Base-by-base conservation (phyloP, 2,888 invertebrate species). In the Drosophila siamana region DNA sequence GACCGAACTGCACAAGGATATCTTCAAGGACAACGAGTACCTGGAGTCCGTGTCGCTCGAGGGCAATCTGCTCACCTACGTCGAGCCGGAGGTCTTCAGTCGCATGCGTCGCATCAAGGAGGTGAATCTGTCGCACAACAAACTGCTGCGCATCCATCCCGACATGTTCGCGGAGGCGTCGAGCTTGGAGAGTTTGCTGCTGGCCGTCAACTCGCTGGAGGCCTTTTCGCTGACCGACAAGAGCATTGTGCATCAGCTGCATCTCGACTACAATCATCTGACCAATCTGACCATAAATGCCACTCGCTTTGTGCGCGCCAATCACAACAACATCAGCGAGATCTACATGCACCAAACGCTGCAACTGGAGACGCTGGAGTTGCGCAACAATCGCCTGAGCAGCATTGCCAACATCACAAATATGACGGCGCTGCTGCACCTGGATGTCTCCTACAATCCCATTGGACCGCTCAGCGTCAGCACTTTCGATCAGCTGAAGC, bases 371-470 rank as follows among this genome's bases (percentile, higher is more conserved):
- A 86, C 85, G 0, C 74, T 92, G 0, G 78, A 88, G 6, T 59
- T 92, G 43, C 81, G 90, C 1, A 73, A 61, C 46, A 92, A 92
- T 52, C 82, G 81, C 0, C 52, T 92, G 11, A 77, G 51, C 0
- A 89, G 89, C 55, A 88, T 92, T 2, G 76, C 77, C 0, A 91
- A 90, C 33, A 89, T 92, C 0, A 90, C 91, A 1, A 84, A 86
- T 15, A 67, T 91, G 2, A 86, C 89, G 2, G 86, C 88, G 0
- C 52, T 92, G 19, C 74, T 86, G 0, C 83, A 88, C 11, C 56
- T 92, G 51, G 91, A 92, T 66, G 50, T 92, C n/a, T 90, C 91
- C 0, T 76, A 88, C 22, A 92, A 92, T 56, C 84, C 88, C 2
- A 90, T 92, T 19, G 92, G 91, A 0, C 84, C 86, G 0, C 38